Conservation (phyloP, 2,797 vertebrate species). For the Nyctalus aviator region DNA sequence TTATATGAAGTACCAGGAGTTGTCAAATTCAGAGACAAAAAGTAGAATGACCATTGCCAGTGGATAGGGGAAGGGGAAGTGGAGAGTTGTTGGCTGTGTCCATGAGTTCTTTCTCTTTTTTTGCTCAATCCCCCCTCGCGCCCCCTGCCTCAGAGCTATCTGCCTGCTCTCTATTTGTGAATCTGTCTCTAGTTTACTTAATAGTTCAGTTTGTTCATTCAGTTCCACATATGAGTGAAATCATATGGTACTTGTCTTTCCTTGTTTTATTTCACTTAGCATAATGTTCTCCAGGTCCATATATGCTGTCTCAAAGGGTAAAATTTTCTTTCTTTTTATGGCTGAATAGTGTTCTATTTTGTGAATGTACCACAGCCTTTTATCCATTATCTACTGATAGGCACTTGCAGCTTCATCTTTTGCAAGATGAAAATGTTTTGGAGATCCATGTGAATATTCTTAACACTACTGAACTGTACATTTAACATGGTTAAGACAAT, state of each 20-base stretch:
- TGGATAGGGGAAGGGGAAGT: neutral
- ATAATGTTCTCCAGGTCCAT: neutral
- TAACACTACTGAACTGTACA: neutral
- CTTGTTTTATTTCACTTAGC: neutral
- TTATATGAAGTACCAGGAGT: neutral
- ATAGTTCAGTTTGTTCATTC: neutral
- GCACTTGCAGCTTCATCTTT: neutral
- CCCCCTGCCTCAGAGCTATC: neutral
- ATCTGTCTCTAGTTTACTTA: neutral
- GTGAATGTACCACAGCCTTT: neutral
- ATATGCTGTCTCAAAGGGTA: neutral
- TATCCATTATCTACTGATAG: neutral
- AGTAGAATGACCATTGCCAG: neutral
- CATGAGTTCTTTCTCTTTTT: neutral
- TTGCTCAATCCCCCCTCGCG: fast-evolving
- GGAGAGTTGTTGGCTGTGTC: neutral
- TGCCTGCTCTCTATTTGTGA: neutral
- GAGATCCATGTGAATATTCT: neutral
- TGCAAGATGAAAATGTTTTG: neutral
- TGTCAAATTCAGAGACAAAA: neutral
- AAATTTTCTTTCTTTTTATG: neutral
- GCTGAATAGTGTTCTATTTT: neutral
- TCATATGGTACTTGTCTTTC: neutral
- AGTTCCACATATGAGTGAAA: neutral
- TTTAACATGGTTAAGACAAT: neutral